Evolutionary conservation across 2,888 invertebrate species (phyloP), one percentile per base, ranked within the genome.

Genomic region (Caenorhabditis drosophilae): DNA sequence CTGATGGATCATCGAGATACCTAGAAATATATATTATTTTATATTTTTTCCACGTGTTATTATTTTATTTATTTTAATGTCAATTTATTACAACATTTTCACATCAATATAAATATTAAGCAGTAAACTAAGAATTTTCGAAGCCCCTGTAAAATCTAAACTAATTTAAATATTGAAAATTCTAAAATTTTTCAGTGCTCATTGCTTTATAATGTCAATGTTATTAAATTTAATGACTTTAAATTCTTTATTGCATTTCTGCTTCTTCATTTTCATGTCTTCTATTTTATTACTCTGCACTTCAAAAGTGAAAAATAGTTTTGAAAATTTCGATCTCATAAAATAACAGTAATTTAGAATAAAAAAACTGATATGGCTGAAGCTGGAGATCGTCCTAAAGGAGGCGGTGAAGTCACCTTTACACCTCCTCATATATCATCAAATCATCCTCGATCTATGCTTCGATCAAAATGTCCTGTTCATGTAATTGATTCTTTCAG

Each of bases 1-100:
- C 67, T 0, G 60, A 58, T 40, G 70, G 69, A 36, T 71, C 69
- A n/a, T 60, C 58, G 9, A 67, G 52, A 45, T 76, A 74, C 49
- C 73, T 74, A 59, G 11, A 70, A 60, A 36, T 46, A 31, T 31
- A 27, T 15, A 6, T 15, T 7, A 38, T 7, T 49, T n/a, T 49
- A n/a, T n/a, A n/a, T n/a, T n/a, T n/a, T n/a, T n/a, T n/a, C n/a
- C n/a, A n/a, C n/a, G n/a, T n/a, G n/a, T n/a, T n/a, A n/a, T n/a
- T n/a, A n/a, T n/a, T n/a, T n/a, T n/a, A n/a, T n/a, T n/a, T n/a
- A n/a, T n/a, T n/a, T n/a, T n/a, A n/a, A n/a, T n/a, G n/a, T n/a
- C n/a, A n/a, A n/a, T n/a, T n/a, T n/a, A n/a, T n/a, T n/a, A n/a
- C n/a, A n/a, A n/a, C n/a, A n/a, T n/a, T n/a, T n/a, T n/a, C n/a